Base-by-base conservation (phyloP, 2,888 invertebrate species). In the Dermolepida albohirtum region DNA sequence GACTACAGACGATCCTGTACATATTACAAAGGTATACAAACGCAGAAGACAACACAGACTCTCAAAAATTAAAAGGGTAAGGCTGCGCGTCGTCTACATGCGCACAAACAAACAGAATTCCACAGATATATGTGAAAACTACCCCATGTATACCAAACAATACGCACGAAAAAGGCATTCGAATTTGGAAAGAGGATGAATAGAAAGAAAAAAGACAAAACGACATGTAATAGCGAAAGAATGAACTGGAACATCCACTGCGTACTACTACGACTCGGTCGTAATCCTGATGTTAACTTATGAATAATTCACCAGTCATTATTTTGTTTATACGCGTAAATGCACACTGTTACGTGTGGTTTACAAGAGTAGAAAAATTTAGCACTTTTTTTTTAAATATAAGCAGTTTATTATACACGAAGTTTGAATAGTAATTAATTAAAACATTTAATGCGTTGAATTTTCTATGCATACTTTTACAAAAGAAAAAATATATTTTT, bases 71-170 rank as follows among this genome's bases (percentile, higher is more conserved):
- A 54, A 59, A 59, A 59, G 59, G 43, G 59, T 59, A 59, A 59
- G 44, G 16, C 14, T 22, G 27, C 11, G n/a, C 17, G 17, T 27
- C 50, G 22, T 57, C 44, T 47, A 49, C 34, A 14, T 34, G 10
- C 29, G 12, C 29, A 17, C 55, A 55, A 40, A 40, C 55, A 44
- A 11, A 22, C 59, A 59, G 68, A 64, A 78, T 79, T 79, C 77
- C 72, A 74, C 79, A 75, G 75, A 73, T 77, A 79, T 71, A 79
- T 79, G 79, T 79, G 79, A 79, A 79, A 78, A 78, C 68, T 65
- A 68, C 68, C 68, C 67, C 62, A 17, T 66, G 49, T 29, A 34
- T 43, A 41, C 52, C 64, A 64, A 64, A 64, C 52, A 64, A 44
- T 16, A 22, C 51, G 52, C 4, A 27, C n/a, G 12, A 41, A 64